These are phyloP conservation scores for Metopia argyrocephala DNA, from an alignment of 2,888 invertebrate species.

Conservation along the genomic window DNA sequence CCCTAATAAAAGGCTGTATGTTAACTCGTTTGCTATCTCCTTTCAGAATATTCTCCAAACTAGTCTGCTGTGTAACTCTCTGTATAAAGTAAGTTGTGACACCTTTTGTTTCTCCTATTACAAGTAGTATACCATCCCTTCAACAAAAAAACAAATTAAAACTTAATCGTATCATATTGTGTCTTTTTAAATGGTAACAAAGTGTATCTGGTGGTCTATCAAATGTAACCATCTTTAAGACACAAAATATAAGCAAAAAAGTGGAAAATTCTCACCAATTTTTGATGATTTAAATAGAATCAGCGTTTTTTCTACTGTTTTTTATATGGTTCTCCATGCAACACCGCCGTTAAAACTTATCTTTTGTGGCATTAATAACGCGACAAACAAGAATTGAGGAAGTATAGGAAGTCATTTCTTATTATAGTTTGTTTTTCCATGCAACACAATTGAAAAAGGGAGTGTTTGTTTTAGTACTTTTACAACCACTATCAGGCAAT, in stretches of 20 bases:
- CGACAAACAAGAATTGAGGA: conserved; percentile 32
- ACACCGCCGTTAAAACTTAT: not conserved
- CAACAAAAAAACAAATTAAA: not conserved
- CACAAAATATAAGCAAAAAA: conserved; percentile 19
- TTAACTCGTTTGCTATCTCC: too few species aligned
- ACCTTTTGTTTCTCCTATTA: too few species aligned
- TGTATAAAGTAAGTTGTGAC: too few species aligned
- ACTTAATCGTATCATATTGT: conserved; percentile 6
- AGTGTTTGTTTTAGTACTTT: conserved; percentile 4
- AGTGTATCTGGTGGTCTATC: conserved; percentile 36
- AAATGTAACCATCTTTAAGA: conserved; percentile 49
- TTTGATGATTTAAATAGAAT: conserved; percentile 26
- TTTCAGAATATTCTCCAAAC: too few species aligned
- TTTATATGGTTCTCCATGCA: not conserved
- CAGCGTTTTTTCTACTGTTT: not conserved
- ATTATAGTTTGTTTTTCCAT: conserved; percentile 17
- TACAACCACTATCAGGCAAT: not conserved
- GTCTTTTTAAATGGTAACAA: conserved; percentile 24
- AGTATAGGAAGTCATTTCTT: conserved; percentile 46
- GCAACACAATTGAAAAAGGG: conserved; percentile 40
- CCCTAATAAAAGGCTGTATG: too few species aligned
- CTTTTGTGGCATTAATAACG: not conserved
- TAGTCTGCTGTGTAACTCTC: too few species aligned
- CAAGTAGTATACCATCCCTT: conserved; percentile 17
- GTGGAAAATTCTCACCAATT: conserved; percentile 52